Conservation (phyloP, 1,140 invertebrate species). For the Cheumatopsyche charites region DNA sequence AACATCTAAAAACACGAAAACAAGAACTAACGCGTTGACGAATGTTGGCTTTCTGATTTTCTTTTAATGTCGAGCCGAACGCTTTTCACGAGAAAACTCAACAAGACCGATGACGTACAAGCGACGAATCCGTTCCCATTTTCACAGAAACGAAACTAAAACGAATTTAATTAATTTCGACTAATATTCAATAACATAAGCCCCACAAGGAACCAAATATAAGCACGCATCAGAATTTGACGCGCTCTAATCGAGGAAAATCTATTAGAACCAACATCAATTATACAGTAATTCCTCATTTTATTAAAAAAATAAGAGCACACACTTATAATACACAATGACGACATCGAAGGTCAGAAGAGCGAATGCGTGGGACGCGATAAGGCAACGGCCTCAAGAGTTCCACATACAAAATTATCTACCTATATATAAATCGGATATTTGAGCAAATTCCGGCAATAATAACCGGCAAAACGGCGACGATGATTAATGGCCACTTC, state of each 20-base stretch:
- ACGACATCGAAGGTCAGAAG: slow-evolving; percentile 12
- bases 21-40: slow-evolving; percentile 9
- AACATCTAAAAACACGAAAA: too few species aligned
- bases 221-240: too few species aligned
- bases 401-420: background rate
- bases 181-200: too few species aligned
- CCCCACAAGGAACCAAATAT: too few species aligned
- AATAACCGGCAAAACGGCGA: background rate
- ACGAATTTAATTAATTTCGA: background rate
- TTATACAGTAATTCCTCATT: too few species aligned
- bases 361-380: slow-evolving; percentile 6
- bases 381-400: slow-evolving; percentile 14
- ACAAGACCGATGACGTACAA: slow-evolving; percentile 7
- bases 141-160: too few species aligned
- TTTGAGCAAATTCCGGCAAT: slow-evolving; percentile 5
- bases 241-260: background rate
- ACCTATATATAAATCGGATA: slow-evolving; percentile 7
- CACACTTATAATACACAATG: background rate
- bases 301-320: too few species aligned
- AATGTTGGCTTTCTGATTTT: slow-evolving; percentile 22
- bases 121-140: background rate
- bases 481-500: too few species aligned
- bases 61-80: slow-evolving; percentile 16
- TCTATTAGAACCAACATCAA: background rate
- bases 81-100: background rate